Percentiles rank a stretch among this genome's conserved stretches.
Conservation (phyloP, 2,797 vertebrate species). For the Malurus leucopterus region DNA sequence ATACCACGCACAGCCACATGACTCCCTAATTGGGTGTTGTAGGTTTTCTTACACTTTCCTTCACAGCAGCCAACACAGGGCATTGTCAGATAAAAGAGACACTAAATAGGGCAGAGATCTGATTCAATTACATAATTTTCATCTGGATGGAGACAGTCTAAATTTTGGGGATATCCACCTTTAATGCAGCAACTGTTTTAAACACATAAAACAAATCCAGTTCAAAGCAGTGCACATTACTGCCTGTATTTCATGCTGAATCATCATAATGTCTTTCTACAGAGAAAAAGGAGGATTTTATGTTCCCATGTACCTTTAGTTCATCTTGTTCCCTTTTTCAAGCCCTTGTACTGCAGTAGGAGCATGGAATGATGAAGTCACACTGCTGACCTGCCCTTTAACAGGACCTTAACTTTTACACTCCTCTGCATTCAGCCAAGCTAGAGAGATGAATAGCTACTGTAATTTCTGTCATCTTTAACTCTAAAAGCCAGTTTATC, state of each 20-base stretch:
- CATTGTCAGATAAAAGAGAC: conserved; percentile 6
- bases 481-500: conserved; percentile 30
- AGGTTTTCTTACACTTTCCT: conserved; percentile 34
- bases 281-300: conserved; percentile 1
- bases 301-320: conserved; percentile 18
- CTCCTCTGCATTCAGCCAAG: conserved; percentile 28
- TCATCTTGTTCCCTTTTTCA: conserved; percentile 25
- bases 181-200: conserved; percentile 22
- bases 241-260: neutral
- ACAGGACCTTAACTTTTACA: conserved; percentile 8
- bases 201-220: conserved; percentile 21
- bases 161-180: conserved; percentile 37
- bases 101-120: neutral
- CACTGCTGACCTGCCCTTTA: conserved; percentile 48
- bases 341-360: neutral
- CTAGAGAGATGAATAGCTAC: conserved; percentile 18
- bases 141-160: neutral
- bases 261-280: conserved; percentile 1
- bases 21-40: neutral
- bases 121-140: conserved; percentile 3
- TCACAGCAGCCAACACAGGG: neutral
- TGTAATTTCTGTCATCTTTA: conserved; percentile 30
- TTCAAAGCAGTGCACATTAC: neutral
- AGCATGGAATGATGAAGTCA: conserved; percentile 22
- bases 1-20: neutral